phyloP scores from a whole-genome alignment of 2,113 vertebrate species.

The Halcyon senegalensis region DNA sequence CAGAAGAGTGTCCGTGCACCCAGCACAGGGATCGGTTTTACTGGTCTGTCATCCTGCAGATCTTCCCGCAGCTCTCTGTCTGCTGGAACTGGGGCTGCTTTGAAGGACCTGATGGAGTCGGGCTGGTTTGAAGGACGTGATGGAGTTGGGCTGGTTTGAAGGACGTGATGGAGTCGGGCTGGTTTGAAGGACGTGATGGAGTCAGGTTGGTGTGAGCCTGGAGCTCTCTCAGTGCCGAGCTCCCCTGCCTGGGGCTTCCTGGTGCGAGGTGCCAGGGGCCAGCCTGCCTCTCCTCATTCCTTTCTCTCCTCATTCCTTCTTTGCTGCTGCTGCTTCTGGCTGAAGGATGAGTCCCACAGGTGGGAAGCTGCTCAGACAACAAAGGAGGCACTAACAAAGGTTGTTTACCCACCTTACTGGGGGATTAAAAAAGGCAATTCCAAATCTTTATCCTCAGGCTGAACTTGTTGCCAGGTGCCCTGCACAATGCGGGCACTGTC shows the following conservation, averaged over 20 bases:
- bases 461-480: slow-evolving; percentile 50
- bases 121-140: too few species aligned
- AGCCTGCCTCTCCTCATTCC: background rate
- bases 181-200: background rate
- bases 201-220: rapidly evolving
- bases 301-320: background rate
- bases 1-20: background rate
- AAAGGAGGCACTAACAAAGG: background rate
- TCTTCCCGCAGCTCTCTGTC: background rate
- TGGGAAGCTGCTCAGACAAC: background rate
- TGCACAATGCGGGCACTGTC: slow-evolving; percentile 33
- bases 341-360: background rate
- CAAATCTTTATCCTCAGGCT: slow-evolving; percentile 58
- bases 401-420: slow-evolving; percentile 44
- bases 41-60: background rate
- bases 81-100: rapidly evolving
- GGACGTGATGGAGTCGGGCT: background rate
- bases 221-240: background rate
- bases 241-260: background rate
- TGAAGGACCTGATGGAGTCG: background rate
- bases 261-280: rapidly evolving
- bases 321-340: background rate
- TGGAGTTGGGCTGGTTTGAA: too few species aligned
- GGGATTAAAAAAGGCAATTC: slow-evolving; percentile 64
- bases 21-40: rapidly evolving